phyloP scores from a whole-genome alignment of 2,113 vertebrate genomes.

The Canis aureus region DNA sequence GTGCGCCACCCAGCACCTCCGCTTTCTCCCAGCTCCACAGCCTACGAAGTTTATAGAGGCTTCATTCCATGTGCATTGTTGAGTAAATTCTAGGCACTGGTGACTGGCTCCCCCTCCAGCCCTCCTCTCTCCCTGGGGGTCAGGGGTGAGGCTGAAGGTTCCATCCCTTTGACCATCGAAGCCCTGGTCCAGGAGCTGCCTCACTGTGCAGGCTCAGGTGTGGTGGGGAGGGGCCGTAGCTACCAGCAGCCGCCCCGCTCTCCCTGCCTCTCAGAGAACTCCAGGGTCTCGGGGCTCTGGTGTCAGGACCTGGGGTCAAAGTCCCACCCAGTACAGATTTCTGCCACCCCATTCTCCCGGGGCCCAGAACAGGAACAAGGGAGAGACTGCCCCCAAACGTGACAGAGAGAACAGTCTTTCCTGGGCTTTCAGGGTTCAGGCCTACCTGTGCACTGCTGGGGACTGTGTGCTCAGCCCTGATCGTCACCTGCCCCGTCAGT shows the following conservation, averaged over 20 bases:
- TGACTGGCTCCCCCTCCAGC: background rate
- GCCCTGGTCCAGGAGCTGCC: background rate
- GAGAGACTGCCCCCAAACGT: no score
- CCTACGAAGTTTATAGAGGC: background rate
- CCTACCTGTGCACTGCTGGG: accelerated
- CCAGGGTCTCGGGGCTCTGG: background rate
- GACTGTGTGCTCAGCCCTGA: background rate
- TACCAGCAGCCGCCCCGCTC: background rate
- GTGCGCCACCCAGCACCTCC: background rate
- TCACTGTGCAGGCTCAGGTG: background rate
- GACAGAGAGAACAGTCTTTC: background rate
- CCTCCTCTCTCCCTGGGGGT: background rate
- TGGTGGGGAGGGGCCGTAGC: background rate
- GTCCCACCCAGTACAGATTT: background rate
- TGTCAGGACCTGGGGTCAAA: background rate
- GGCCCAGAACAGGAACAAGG: background rate
- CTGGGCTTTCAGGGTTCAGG: background rate
- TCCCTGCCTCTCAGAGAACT: background rate
- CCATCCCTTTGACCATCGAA: background rate
- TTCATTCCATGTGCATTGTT: accelerated
- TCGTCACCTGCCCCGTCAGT: accelerated
- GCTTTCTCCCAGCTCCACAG: accelerated
- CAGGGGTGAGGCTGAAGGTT: background rate
- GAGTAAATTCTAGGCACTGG: background rate
- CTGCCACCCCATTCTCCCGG: background rate